Conservation (phyloP, 1,140 invertebrate genomes). For the Pomacea maculata region DNA sequence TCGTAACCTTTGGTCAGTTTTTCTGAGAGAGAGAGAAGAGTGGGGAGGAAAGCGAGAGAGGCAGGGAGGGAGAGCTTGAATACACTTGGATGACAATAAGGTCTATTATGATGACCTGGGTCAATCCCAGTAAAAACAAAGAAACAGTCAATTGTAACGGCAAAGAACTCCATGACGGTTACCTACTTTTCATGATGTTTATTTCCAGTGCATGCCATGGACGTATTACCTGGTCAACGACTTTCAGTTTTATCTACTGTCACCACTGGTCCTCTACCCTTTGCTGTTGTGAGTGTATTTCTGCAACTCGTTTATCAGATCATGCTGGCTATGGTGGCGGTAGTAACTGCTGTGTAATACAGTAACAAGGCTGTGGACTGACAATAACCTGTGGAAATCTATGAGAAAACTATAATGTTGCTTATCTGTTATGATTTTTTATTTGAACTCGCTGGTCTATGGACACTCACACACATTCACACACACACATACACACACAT, state of each 20-base stretch:
- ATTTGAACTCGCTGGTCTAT: no score
- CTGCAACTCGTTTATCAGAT: background rate
- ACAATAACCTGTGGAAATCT: background rate
- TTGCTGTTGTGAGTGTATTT: slow-evolving; percentile 44
- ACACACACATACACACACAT: background rate
- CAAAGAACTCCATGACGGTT: no score
- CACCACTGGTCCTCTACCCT: slow-evolving; percentile 70
- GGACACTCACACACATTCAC: background rate
- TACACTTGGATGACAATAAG: no score
- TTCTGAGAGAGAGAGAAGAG: no score
- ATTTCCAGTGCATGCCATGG: slow-evolving; percentile 75
- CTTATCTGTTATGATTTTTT: no score
- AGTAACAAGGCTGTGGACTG: no score
- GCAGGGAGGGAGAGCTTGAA: no score
- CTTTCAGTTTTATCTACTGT: slow-evolving; percentile 78
- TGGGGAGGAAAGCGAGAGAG: no score
- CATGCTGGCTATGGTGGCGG: background rate
- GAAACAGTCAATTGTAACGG: no score
- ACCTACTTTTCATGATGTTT: background rate
- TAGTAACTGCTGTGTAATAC: background rate
- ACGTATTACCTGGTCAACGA: slow-evolving; percentile 84
- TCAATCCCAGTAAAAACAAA: no score
- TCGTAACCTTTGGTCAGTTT: no score
- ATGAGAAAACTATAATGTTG: background rate
- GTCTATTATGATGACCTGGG: no score